Evolutionary conservation across 2,888 invertebrate species (phyloP).

Genomic region (Isotomurus palustris): DNA sequence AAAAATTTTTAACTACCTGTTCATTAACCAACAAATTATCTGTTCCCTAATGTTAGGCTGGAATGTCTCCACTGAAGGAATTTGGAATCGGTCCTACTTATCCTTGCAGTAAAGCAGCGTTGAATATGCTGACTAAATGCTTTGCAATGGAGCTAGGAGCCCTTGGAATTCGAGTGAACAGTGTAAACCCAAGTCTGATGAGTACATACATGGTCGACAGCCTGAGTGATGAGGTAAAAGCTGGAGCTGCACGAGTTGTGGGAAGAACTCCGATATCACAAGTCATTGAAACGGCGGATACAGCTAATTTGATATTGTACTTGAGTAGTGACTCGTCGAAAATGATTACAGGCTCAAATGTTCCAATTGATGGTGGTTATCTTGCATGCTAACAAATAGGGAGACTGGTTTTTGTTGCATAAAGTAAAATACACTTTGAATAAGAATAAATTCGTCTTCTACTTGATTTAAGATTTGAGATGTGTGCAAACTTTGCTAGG

Average conservation of each 20-base stretch:
- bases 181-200: conserved; percentile 20
- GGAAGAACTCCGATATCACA: not conserved
- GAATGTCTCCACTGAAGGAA: too few relatives aligned
- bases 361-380: not conserved
- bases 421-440: too few relatives aligned
- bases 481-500: too few relatives aligned
- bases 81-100: too few relatives aligned
- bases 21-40: not conserved
- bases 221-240: too few relatives aligned
- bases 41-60: not conserved
- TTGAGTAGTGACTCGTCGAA: not conserved
- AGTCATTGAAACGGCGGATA: not conserved
- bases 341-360: not conserved
- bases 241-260: too few relatives aligned
- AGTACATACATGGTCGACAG: too few relatives aligned
- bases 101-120: too few relatives aligned
- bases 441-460: too few relatives aligned
- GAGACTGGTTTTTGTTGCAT: too few relatives aligned
- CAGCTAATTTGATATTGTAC: not conserved
- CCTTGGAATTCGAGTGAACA: conserved; percentile 20
- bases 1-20: not conserved
- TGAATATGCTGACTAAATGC: conserved; percentile 20
- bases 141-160: conserved; percentile 21
- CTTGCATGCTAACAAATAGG: not conserved
- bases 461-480: too few relatives aligned